Base-by-base conservation (phyloP, 2,797 vertebrate genomes). In the Columba guinea region DNA sequence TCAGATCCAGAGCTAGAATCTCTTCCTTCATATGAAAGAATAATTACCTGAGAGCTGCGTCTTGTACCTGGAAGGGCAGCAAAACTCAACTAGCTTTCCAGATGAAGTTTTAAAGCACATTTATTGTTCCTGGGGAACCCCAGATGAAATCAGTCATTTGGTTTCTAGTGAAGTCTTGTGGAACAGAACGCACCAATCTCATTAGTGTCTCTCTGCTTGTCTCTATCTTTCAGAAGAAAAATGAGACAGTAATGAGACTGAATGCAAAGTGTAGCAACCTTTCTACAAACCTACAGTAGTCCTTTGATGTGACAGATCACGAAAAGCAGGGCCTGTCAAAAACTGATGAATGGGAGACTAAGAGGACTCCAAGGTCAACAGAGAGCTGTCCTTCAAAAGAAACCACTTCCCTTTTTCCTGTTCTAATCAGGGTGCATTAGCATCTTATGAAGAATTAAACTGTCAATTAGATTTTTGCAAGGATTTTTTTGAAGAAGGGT, bases 231-330 rank as follows among this genome's bases (percentile, higher is more conserved):
- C 86, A 67, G 74, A 51, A 77, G 84, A 59, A 52, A 94, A 90
- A 68, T 3, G 89, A 94, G 71, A 92, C 78, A 86, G 87, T 91
- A 95, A 87, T 34, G 1, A 94, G 87, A 35, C 75, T 58, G 87
- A 93, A 87, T 91, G 80, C 67, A 90, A 89, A 90, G 80, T 55
- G 46, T 60, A 49, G 81, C 83, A 77, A 44, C 81, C 84, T 60
- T 46, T 63, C 68, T 44, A 37, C 64, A 89, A 86, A 78, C 85
- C 92, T 84, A 41, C 24, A 28, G 59, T 13, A 69, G 84, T 5
- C 62, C 85, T 96, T 96, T 97, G 94, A 96, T 95, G 90, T 95
- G 95, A 78, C 93, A 89, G 76, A 81, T 68, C 82, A 94, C 90
- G 96, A 93, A 93, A 93, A 95, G 91, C 95, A 97, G 94, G 64